phyloP scores from a whole-genome alignment of 2,113 vertebrate genomes.

The Odocoileus hemionus region DNA sequence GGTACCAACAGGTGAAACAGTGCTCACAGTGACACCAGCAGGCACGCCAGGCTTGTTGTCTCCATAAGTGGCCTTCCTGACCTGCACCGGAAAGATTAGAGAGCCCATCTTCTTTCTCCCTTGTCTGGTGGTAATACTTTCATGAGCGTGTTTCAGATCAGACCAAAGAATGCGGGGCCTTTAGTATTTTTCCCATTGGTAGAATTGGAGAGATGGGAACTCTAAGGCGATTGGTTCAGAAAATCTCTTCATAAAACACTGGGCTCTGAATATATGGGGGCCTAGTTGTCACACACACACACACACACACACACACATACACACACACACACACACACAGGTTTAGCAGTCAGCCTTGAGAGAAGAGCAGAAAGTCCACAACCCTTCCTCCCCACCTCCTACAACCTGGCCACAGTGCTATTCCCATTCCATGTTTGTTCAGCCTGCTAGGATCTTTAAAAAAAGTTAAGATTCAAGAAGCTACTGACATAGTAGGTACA shows the following conservation, averaged over 20 bases:
- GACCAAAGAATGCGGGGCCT: neutral
- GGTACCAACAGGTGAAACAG: neutral
- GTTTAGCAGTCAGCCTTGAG: neutral
- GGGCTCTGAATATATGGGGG: neutral
- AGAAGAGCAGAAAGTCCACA: neutral
- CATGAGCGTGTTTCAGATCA: neutral
- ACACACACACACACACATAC: too few species aligned
- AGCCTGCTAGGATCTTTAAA: neutral
- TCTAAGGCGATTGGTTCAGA: neutral
- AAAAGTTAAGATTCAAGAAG: neutral
- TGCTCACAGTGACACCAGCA: rapidly evolving
- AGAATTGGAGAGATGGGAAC: neutral
- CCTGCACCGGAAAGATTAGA: neutral
- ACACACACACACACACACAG: neutral
- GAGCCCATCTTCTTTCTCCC: neutral
- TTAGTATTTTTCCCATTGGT: neutral
- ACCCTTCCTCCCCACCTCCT: neutral
- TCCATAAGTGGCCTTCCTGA: neutral
- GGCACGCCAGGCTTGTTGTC: neutral
- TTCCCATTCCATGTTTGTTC: neutral
- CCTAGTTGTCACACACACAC: neutral
- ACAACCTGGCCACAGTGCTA: neutral
- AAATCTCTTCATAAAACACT: neutral
- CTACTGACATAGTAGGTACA: neutral
- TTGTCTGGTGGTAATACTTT: neutral